Evolutionary conservation across 1,140 invertebrate species (phyloP).

Genomic region (Archivesica marissinica): DNA sequence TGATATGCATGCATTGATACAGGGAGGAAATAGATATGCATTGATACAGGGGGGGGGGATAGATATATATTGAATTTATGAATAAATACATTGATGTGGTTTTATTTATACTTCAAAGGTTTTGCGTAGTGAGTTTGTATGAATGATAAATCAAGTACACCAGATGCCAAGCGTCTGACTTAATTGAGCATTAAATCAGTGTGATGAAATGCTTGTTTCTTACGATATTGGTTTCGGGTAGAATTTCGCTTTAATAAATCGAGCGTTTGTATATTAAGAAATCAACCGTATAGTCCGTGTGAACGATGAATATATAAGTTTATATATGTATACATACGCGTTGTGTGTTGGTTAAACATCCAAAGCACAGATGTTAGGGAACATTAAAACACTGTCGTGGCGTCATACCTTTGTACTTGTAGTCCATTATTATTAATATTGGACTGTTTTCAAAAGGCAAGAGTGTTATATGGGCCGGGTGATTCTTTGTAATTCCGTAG

Average conservation of each 20-base stretch:
- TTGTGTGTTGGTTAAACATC: no score
- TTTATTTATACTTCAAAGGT: not conserved
- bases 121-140: not conserved
- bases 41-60: not conserved
- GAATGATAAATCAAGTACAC: not conserved
- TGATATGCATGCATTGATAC: not conserved
- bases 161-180: slow-evolving; percentile 8
- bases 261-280: no score
- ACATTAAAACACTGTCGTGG: no score
- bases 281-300: no score
- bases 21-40: not conserved
- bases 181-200: slow-evolving; percentile 26
- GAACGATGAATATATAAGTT: no score
- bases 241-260: not conserved
- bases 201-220: slow-evolving; percentile 16
- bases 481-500: no score
- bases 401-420: no score
- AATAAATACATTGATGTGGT: slow-evolving; percentile 4
- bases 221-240: slow-evolving; percentile 25
- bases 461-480: no score
- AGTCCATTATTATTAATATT: no score
- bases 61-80: not conserved
- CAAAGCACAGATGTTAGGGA: no score
- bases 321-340: no score
- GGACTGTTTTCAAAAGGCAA: no score